Evolutionary conservation across 2,797 vertebrate genomes (phyloP), one percentile per base, ranked within the genome.

Genomic region (Melanotaenia nigrans): DNA sequence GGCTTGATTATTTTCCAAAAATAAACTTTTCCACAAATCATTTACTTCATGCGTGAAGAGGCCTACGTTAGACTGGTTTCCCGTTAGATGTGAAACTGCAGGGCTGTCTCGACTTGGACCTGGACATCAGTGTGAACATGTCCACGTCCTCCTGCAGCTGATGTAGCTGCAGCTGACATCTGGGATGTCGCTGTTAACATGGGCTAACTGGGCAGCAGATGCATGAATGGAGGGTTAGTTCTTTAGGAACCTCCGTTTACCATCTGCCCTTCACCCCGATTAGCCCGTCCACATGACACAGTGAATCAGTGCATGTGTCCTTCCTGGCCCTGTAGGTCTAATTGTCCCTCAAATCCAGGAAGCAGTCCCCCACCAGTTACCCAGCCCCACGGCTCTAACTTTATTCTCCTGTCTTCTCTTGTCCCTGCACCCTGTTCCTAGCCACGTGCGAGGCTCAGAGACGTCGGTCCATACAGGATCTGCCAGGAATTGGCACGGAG

Each of bases 391-490:
- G 90, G 79, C 83, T 87, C 90, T 95, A 79, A 73, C 25, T 70
- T 78, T 25, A 25, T 25, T 25, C 25, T 77, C 78, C 90, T 77
- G 20, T 85, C 22, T 81, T 57, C 84, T n/a, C 60, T 32, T 63
- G 35, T 53, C 28, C 14, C 38, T 35, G 28, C 14, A 2, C 67
- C 53, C 47, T 47, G 36, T 82, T 71, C 61, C 84, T 92, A 95
- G 94, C 96, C 92, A 94, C 95, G 83, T 97, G 95, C 64, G 97
- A 97, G 73, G 90, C 96, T 67, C 96, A 97, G 92, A 96, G 98
- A 91, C 96, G 97, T 59, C 96, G 96, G 89, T 99, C 98, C 67
- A 95, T 99, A 77, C 98, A 99, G 94, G 98, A 99, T 83, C 95
- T 99, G 75, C 95, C 95, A 36, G 94, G 94, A 81, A 91, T 96